These are phyloP conservation scores for Andinoacara biseriatus DNA, from an alignment of 2,113 vertebrate genomes.

Conservation along the genomic window DNA sequence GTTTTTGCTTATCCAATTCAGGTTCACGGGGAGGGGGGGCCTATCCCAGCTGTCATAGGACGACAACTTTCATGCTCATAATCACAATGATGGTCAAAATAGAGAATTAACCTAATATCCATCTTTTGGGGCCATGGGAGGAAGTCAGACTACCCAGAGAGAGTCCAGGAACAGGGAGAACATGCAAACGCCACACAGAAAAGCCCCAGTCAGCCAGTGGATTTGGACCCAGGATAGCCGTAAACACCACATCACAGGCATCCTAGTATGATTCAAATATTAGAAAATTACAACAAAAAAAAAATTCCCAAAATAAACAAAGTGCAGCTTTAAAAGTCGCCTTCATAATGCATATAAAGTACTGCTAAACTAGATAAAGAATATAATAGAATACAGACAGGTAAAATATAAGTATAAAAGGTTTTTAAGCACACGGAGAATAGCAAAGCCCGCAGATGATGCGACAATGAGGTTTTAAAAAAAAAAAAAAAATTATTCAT, in stretches of 20 bases:
- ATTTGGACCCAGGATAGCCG: not conserved
- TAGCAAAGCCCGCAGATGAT: no score
- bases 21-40: not conserved
- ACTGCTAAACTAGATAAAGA: not conserved
- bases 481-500: not conserved
- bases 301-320: not conserved
- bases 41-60: not conserved
- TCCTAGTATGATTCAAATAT: accelerated
- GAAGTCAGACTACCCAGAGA: no score
- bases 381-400: no score
- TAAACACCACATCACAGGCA: not conserved
- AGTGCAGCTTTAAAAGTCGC: not conserved
- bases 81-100: not conserved
- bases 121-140: no score
- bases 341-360: not conserved
- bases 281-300: accelerated
- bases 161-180: no score
- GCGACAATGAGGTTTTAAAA: not conserved
- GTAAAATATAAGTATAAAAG: no score
- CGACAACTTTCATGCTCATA: not conserved
- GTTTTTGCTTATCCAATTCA: not conserved
- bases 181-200: no score
- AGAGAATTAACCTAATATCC: not conserved
- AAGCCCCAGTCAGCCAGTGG: not conserved
- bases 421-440: no score